These are phyloP conservation scores for Parochlus steinenii DNA, from an alignment of 2,888 invertebrate genomes.

Conservation along the genomic window DNA sequence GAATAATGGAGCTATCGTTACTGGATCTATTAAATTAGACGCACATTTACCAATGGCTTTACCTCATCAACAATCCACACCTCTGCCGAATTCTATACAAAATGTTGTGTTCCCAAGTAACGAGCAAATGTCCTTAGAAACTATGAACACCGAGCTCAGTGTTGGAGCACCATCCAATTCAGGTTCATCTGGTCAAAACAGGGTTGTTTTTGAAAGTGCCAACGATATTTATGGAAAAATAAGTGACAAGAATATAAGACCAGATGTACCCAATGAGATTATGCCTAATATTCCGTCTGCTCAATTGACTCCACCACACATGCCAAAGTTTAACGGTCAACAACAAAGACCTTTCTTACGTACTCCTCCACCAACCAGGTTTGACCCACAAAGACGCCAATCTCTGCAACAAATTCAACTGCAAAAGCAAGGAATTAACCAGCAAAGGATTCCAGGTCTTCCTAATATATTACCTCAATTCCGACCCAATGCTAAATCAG, in stretches of 20 bases:
- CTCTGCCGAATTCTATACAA: conserved; percentile 18
- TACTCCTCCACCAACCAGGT: conserved; percentile 3
- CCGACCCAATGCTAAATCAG: conserved; percentile 45
- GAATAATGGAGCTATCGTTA: conserved; percentile 15
- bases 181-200: conserved; percentile 2
- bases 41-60: conserved; percentile 24
- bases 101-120: conserved; percentile 25
- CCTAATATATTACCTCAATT: conserved; percentile 59
- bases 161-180: background rate
- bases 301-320: conserved; percentile 30
- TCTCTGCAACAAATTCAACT: conserved; percentile 1
- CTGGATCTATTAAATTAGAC: conserved; percentile 13
- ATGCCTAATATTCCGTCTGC: conserved; percentile 30
- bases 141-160: conserved; percentile 3
- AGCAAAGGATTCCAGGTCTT: conserved; percentile 24
- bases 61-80: conserved; percentile 9
- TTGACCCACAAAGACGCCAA: background rate
- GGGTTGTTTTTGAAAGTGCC: conserved; percentile 11
- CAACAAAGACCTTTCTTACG: conserved; percentile 10
- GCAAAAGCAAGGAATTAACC: conserved; percentile 18
- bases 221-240: conserved; percentile 12
- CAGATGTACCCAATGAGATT: conserved; percentile 25
- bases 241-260: conserved; percentile 15
- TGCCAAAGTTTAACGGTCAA: too few relatives aligned
- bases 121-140: conserved; percentile 6